A percentile compares a stretch with the other conserved stretches of the same genome.
These are phyloP conservation scores for Dendrocopos noguchii DNA, from an alignment of 2,113 vertebrate species.

Conservation along the genomic window DNA sequence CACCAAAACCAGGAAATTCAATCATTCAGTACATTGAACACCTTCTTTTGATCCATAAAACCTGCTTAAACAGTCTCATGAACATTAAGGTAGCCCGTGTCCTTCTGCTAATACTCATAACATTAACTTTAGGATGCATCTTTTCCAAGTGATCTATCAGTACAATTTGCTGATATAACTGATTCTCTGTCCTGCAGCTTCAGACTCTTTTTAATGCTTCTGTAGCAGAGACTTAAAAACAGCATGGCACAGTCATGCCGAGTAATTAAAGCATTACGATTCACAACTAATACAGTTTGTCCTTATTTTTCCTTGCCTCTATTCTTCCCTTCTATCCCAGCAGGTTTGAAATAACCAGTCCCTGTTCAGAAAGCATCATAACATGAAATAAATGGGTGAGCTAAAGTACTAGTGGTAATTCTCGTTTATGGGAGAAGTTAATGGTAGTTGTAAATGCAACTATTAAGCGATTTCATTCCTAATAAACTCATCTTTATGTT, in stretches of 20 bases:
- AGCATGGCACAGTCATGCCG: neutral
- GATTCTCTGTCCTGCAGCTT: neutral
- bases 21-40: neutral
- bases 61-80: neutral
- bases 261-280: neutral
- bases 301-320: neutral
- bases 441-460: neutral
- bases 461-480: neutral
- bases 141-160: neutral
- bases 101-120: neutral
- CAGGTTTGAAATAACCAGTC: neutral
- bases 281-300: neutral
- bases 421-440: neutral
- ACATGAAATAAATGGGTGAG: neutral
- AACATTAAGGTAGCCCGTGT: neutral
- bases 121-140: neutral
- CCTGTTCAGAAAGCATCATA: neutral
- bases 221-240: neutral
- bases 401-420: neutral
- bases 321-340: neutral
- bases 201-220: neutral
- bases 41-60: neutral
- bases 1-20: neutral
- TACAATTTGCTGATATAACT: neutral
- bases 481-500: neutral